These are phyloP conservation scores for Diuraphis noxia DNA, from an alignment of 1,140 invertebrate species.

Conservation along the genomic window DNA sequence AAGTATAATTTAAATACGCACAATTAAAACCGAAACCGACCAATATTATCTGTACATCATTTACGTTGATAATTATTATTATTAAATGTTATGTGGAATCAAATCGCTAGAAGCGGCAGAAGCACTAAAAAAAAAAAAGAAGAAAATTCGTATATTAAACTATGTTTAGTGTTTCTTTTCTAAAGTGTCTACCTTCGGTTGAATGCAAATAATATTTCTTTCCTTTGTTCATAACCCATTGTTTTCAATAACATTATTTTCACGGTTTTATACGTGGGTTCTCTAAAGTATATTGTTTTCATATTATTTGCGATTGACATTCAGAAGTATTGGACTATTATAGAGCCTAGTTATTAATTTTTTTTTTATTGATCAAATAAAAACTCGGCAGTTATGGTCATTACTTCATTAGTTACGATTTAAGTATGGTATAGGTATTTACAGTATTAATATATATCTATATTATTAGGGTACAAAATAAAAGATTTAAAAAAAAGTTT, in stretches of 20 bases:
- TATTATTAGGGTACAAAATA: too few species aligned
- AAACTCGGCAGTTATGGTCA: too few species aligned
- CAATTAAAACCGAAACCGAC: not conserved
- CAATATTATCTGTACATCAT: not conserved
- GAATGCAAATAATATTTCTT: not conserved
- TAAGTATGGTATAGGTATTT: too few species aligned
- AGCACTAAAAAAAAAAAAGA: not conserved
- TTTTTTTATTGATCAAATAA: too few species aligned
- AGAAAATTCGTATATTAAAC: not conserved
- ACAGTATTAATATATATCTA: too few species aligned
- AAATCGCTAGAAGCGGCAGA: not conserved
- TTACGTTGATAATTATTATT: not conserved
- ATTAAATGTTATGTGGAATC: not conserved
- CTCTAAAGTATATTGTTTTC: not conserved
- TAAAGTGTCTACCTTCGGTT: not conserved
- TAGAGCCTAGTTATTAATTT: too few species aligned
- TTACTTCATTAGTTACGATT: too few species aligned
- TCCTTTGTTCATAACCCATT: not conserved
- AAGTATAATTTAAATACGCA: not conserved
- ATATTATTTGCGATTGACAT: not conserved
- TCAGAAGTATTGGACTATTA: not conserved
- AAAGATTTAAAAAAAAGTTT: too few species aligned
- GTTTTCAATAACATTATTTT: not conserved
- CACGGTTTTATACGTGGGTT: not conserved
- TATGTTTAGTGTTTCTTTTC: not conserved